Evolutionary conservation across 2,888 invertebrate genomes (phyloP).

Genomic region (Ichneumoninae sp.): DNA sequence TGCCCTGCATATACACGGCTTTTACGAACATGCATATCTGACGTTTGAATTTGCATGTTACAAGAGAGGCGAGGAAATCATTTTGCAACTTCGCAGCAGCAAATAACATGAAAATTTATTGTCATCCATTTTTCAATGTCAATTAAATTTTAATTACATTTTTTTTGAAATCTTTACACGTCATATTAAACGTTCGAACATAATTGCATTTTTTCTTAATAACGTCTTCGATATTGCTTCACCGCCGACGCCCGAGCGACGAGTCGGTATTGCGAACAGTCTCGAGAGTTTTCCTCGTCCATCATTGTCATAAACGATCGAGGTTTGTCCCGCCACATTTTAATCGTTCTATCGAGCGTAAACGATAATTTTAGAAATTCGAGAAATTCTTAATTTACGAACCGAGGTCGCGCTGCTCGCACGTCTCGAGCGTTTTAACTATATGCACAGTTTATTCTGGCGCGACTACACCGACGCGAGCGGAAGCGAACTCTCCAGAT

Average conservation of each 20-base stretch:
- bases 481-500: neutral
- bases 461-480: neutral
- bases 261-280: neutral
- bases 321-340: neutral
- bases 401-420: neutral
- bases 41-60: too few relatives aligned
- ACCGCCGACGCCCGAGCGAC: neutral
- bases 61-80: neutral
- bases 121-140: neutral
- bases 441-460: neutral
- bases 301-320: neutral
- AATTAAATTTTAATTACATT: neutral
- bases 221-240: conserved; percentile 3
- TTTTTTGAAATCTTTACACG: neutral
- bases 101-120: neutral
- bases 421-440: neutral
- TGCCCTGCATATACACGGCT: too few relatives aligned
- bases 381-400: neutral
- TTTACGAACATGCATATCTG: too few relatives aligned
- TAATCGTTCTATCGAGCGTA: neutral
- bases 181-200: neutral
- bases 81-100: neutral
- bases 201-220: neutral
- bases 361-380: neutral
- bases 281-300: neutral